These are phyloP conservation scores for Montipora sp. DNA, from an alignment of 64 coral and sea anemone species.

Conservation along the genomic window DNA sequence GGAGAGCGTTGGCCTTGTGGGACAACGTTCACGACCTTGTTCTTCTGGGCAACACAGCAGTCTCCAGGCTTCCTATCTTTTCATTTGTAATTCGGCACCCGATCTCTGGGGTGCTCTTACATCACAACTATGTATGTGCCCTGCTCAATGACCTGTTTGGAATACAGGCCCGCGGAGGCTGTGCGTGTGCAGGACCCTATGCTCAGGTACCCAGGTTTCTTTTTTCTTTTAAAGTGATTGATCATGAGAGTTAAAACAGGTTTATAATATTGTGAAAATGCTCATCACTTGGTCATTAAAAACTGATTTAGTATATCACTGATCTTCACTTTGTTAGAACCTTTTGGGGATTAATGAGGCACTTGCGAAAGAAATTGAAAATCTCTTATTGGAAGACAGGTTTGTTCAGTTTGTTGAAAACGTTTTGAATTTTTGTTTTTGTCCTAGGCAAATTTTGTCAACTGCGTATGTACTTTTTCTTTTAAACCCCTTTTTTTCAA, in stretches of 20 bases:
- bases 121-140: constrained; percentile 90
- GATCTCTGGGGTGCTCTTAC: constrained; percentile 85
- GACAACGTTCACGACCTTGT: constrained; percentile 64
- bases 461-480: not conserved
- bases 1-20: constrained; percentile 69
- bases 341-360: constrained; percentile 88
- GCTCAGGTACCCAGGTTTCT: constrained; percentile 67
- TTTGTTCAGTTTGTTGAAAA: not conserved
- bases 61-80: constrained; percentile 83
- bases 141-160: constrained; percentile 95
- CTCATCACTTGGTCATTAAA: too few species aligned
- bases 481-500: not conserved
- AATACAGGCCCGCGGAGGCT: constrained; percentile 95
- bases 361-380: constrained; percentile 86
- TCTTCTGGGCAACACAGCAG: constrained; percentile 73
- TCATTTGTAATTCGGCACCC: constrained; percentile 86
- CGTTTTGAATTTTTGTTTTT: not conserved
- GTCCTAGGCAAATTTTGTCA: not conserved
- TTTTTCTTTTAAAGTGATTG: too few species aligned
- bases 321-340: constrained; percentile 40
- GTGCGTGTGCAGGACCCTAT: constrained; percentile 97
- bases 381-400: constrained; percentile 89
- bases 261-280: too few species aligned
- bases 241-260: too few species aligned
- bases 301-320: too few species aligned